A percentile compares a stretch with the other conserved stretches of the same genome.
Evolutionary conservation across 2,888 invertebrate species (phyloP).

Genomic region (Cryptophagus acutangulus): DNA sequence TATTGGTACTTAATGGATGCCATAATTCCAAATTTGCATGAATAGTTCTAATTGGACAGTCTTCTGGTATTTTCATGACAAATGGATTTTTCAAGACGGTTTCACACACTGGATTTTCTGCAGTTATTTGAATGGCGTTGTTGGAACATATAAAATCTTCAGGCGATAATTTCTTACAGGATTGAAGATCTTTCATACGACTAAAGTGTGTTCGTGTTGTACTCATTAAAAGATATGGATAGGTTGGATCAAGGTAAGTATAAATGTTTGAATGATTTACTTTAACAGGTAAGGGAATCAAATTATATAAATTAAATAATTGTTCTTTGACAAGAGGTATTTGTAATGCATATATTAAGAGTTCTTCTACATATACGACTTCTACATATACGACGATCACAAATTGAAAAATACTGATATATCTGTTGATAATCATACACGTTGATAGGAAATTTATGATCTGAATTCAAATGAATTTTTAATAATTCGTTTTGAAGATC

Average conservation of each 20-base stretch:
- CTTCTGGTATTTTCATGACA: too few relatives aligned
- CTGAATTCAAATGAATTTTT: constrained; percentile 8
- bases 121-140: too few relatives aligned
- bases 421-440: neutral
- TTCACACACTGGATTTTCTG: too few relatives aligned
- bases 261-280: neutral
- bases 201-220: constrained; percentile 2
- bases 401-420: neutral
- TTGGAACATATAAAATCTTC: too few relatives aligned
- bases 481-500: constrained; percentile 8
- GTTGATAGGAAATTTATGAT: constrained; percentile 3
- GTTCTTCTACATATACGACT: constrained; percentile 9
- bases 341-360: constrained; percentile 12
- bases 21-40: too few relatives aligned
- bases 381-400: neutral
- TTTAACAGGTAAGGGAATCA: neutral
- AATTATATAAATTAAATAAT: neutral
- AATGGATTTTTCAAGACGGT: too few relatives aligned
- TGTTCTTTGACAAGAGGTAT: constrained; percentile 10
- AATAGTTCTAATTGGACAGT: too few relatives aligned
- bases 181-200: too few relatives aligned
- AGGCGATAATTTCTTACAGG: too few relatives aligned
- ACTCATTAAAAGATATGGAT: neutral
- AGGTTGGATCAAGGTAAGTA: neutral
- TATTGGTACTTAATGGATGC: too few relatives aligned